Percentiles rank a stretch among this genome's conserved stretches.
phyloP scores from a whole-genome alignment of 1,140 invertebrate genomes.

The Pseudachorutes palmiensis region DNA sequence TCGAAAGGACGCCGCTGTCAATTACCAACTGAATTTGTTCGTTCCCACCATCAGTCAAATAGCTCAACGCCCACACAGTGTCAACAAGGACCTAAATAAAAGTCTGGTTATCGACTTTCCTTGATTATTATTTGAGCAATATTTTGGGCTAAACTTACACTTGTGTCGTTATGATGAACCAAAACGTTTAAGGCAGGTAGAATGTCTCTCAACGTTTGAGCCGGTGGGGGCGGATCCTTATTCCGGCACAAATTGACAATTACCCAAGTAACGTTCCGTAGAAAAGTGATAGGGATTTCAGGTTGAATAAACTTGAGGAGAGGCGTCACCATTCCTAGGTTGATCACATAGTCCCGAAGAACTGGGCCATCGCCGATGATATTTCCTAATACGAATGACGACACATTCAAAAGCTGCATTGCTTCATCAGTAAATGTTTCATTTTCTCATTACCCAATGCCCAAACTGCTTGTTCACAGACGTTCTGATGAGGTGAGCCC shows the following conservation, averaged over 20 bases:
- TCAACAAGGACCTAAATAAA: slow-evolving; percentile 82
- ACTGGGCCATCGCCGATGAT: slow-evolving; percentile 87
- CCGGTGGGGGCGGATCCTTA: slow-evolving; percentile 84
- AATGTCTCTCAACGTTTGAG: slow-evolving; percentile 80
- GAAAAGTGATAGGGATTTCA: slow-evolving; percentile 82
- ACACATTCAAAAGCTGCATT: too few relatives aligned
- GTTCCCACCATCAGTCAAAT: slow-evolving; percentile 96
- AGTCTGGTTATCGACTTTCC: not conserved
- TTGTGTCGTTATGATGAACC: slow-evolving; percentile 91
- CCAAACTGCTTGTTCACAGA: slow-evolving; percentile 99
- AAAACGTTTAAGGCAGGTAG: slow-evolving; percentile 87
- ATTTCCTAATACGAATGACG: slow-evolving; percentile 50
- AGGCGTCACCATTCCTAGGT: slow-evolving; percentile 78
- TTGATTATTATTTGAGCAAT: too few relatives aligned
- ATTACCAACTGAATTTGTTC: slow-evolving; percentile 99
- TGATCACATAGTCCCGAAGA: slow-evolving; percentile 84
- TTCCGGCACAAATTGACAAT: slow-evolving; percentile 94
- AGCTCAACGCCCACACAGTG: slow-evolving; percentile 98
- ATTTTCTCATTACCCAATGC: slow-evolving; percentile 62
- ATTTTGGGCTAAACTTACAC: too few relatives aligned
- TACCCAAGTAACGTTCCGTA: slow-evolving; percentile 96
- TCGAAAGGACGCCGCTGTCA: slow-evolving; percentile 88
- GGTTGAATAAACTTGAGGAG: slow-evolving; percentile 84
- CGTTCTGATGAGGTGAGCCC: slow-evolving; percentile 86
- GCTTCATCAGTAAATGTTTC: too few relatives aligned